Conservation (phyloP, 2,888 invertebrate species). For the Hedychridium roseum region DNA sequence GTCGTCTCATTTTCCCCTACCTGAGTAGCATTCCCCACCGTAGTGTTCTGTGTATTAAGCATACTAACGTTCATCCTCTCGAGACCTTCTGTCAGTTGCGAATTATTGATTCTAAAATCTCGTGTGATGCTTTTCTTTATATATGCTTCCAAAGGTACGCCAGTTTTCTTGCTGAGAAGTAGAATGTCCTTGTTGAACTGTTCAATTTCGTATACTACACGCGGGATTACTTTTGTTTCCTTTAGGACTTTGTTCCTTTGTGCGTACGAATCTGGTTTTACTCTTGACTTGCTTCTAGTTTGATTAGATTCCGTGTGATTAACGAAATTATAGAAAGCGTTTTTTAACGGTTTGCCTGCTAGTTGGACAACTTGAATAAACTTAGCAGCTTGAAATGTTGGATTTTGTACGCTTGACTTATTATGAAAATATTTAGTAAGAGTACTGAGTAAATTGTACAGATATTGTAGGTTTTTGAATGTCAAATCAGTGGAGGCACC, state of each 20-base stretch:
- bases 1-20: too few species aligned
- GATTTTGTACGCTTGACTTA: conserved; percentile 64
- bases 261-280: conserved; percentile 59
- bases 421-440: conserved; percentile 70
- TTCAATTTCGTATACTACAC: conserved; percentile 72
- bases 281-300: conserved; percentile 51
- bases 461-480: conserved; percentile 67
- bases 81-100: conserved; percentile 67
- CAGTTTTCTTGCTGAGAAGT: conserved; percentile 69
- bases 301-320: conserved; percentile 65
- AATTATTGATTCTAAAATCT: conserved; percentile 71
- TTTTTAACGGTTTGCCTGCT: conserved; percentile 69
- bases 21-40: too few species aligned
- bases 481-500: conserved; percentile 67
- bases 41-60: too few species aligned
- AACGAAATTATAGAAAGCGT: conserved; percentile 68
- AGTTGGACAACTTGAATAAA: conserved; percentile 59
- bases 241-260: conserved; percentile 67
- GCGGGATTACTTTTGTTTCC: conserved; percentile 72
- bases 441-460: conserved; percentile 67
- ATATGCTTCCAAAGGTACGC: conserved; percentile 65
- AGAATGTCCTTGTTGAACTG: conserved; percentile 70
- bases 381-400: conserved; percentile 67
- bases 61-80: conserved; percentile 58
- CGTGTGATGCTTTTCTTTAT: conserved; percentile 71